Evolutionary conservation across 1,140 invertebrate species (phyloP).

Genomic region (Eubasilissa regina): DNA sequence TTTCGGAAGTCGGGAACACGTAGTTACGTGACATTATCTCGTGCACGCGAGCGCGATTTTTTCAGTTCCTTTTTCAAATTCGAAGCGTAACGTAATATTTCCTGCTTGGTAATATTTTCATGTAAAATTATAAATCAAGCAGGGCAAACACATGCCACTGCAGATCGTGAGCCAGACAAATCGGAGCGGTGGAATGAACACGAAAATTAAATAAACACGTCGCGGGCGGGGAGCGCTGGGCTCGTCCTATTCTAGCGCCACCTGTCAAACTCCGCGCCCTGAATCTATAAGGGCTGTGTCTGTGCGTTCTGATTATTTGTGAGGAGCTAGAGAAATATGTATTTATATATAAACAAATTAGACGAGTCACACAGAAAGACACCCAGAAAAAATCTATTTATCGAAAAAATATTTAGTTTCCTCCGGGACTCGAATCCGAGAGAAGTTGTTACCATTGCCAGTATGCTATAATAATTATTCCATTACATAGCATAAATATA

Average conservation of each 20-base stretch:
- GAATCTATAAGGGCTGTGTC: too few relatives aligned
- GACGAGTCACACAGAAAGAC: too few relatives aligned
- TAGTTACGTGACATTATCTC: neutral
- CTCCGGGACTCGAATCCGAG: too few relatives aligned
- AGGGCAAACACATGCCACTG: constrained; percentile 42
- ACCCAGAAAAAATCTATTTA: too few relatives aligned
- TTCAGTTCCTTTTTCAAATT: neutral
- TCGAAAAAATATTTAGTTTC: too few relatives aligned
- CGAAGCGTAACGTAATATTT: constrained; percentile 8
- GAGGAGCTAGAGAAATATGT: too few relatives aligned
- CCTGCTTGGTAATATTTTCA: constrained; percentile 34
- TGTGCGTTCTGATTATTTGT: too few relatives aligned
- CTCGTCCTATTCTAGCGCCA: neutral
- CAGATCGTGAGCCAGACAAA: constrained; percentile 31
- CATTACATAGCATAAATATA: too few relatives aligned
- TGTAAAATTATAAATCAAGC: constrained; percentile 51
- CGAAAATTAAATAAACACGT: constrained; percentile 37
- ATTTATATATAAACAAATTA: too few relatives aligned
- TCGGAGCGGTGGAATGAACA: constrained; percentile 36
- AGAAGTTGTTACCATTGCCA: too few relatives aligned
- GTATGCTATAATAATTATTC: too few relatives aligned
- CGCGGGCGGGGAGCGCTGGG: too few relatives aligned
- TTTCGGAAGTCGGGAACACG: neutral
- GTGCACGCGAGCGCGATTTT: neutral
- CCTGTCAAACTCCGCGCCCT: neutral